These are phyloP conservation scores for Encarsia formosa DNA, from an alignment of 2,888 invertebrate species.

Conservation along the genomic window DNA sequence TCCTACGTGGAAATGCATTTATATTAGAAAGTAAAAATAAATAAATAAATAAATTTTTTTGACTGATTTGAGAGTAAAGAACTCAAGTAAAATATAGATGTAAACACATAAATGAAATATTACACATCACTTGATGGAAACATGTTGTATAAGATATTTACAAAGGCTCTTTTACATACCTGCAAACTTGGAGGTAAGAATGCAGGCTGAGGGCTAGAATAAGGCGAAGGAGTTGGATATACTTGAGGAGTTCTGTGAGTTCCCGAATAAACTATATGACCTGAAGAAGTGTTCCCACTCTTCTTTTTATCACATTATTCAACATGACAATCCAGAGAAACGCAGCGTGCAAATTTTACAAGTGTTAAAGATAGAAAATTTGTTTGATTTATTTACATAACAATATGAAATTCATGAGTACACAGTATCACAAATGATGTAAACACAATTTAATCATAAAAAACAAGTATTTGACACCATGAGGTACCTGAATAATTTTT, in stretches of 20 bases:
- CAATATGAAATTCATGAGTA: background rate
- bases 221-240: conserved; percentile 49
- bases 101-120: too few species aligned
- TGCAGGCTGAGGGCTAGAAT: conserved; percentile 50
- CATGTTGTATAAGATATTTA: too few species aligned
- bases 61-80: background rate
- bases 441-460: too few species aligned
- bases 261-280: conserved; percentile 46
- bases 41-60: background rate
- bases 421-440: too few species aligned
- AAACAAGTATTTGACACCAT: background rate
- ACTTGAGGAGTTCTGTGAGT: conserved; percentile 49
- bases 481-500: too few species aligned
- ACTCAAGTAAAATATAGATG: too few species aligned
- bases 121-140: too few species aligned
- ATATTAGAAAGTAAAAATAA: background rate
- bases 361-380: conserved; percentile 25
- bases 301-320: conserved; percentile 39
- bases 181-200: conserved; percentile 49
- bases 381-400: conserved; percentile 1
- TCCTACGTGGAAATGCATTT: conserved; percentile 36
- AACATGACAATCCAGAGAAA: conserved; percentile 39
- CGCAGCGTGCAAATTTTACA: conserved; percentile 43
- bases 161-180: conserved; percentile 37
- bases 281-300: conserved; percentile 43